These are phyloP conservation scores for Nesospiza acunhae DNA, from an alignment of 2,113 vertebrate species.

Conservation along the genomic window DNA sequence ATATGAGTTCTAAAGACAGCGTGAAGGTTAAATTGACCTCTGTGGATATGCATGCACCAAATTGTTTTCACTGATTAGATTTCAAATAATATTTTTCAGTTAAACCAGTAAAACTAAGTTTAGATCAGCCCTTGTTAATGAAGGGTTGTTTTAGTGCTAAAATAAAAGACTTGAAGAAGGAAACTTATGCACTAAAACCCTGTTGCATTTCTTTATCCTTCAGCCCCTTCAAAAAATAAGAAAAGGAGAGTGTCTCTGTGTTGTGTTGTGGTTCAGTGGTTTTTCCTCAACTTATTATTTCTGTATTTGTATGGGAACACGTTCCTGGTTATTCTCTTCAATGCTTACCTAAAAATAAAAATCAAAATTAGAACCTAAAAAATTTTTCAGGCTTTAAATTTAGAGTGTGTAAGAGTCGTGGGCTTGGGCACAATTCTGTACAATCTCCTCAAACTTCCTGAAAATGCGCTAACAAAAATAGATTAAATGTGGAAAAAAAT, in stretches of 20 bases:
- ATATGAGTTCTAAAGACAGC: not conserved
- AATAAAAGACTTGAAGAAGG: not conserved
- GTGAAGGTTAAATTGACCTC: not conserved
- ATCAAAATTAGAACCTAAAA: not conserved
- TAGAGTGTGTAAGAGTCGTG: not conserved
- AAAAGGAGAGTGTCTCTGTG: not conserved
- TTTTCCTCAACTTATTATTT: not conserved
- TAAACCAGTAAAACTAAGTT: not conserved
- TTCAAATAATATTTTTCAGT: not conserved
- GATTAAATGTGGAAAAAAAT: not conserved
- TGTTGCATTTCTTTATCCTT: not conserved
- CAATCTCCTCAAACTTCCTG: not conserved
- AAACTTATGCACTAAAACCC: not conserved
- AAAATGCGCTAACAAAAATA: not conserved
- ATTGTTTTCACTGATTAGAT: not conserved
- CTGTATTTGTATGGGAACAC: not conserved
- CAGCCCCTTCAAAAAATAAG: not conserved
- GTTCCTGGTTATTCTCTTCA: not conserved
- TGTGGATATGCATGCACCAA: not conserved
- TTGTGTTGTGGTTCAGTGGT: not conserved
- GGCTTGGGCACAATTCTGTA: not conserved
- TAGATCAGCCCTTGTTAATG: not conserved
- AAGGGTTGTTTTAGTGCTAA: not conserved
- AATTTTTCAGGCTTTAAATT: not conserved
- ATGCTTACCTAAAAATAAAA: not conserved